Base-by-base conservation (phyloP, 1,140 invertebrate genomes). In the Teleopsis dalmanni region DNA sequence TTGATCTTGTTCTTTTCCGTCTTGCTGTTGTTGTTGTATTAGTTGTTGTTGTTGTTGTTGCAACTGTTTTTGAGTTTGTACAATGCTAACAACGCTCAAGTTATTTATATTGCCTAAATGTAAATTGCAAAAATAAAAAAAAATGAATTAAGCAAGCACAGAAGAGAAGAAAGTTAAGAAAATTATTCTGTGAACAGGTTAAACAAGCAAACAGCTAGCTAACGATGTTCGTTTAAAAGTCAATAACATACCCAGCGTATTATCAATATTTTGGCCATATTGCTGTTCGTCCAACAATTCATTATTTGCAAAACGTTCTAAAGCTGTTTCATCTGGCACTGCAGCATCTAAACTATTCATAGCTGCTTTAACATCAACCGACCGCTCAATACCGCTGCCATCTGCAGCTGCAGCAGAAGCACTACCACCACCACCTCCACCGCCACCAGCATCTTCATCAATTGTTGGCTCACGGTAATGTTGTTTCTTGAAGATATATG, bases 361-460 rank as follows among this genome's bases (percentile, higher is more conserved):
- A n/a, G 18, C 36, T 21, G 14, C 27, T 22, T 13, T 40, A 18
- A 8, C 35, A 19, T 31, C 33, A 13, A 8, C n/a, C 16, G 23
- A 11, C 2, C 23, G 33, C 9, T 36, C 36, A 52, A 35, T 18
- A 19, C 41, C 21, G 18, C 8, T 18, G 48, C 46, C 26, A 48
- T 43, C 46, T 55, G 47, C 13, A 53, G 13, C 41, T 19, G 11
- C 41, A 11, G 10, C 56, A 43, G 48, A 53, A 3, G 57, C 44
- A 18, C 54, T 51, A 18, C 55, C 56, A 57, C 57, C 60, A 26
- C 55, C 60, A 3, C 62, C 62, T n/a, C 33, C 62, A 34, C 54
- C 63, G 9, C 62, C 62, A 3, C 60, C 59, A 26, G 61, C 61
- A 57, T 67, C 64, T 50, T 58, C 60, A 55, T 67, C 64, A 21